Evolutionary conservation across 2,888 invertebrate species (phyloP).

Genomic region (Clunio marinus): DNA sequence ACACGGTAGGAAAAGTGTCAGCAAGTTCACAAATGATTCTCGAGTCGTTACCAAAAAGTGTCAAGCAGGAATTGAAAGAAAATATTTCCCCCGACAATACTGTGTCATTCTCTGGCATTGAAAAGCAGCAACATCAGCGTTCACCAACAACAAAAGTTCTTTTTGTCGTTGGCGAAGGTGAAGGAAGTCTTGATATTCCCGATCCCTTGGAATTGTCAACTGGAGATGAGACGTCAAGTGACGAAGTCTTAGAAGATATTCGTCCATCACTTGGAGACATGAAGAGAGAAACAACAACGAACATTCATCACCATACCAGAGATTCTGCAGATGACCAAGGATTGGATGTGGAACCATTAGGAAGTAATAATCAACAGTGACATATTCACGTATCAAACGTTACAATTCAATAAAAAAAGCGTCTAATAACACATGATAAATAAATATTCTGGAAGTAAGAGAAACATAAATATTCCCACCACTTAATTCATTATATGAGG

Average conservation of each 20-base stretch:
- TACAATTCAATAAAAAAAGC: too few relatives aligned
- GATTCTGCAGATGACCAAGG: too few relatives aligned
- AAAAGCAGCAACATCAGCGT: neutral
- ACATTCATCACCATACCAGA: too few relatives aligned
- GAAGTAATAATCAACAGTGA: too few relatives aligned
- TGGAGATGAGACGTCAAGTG: neutral
- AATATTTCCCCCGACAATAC: conserved; percentile 63
- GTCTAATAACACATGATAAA: neutral
- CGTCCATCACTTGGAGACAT: neutral
- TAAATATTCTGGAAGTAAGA: neutral
- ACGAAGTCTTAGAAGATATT: neutral
- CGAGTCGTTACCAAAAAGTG: conserved; percentile 56
- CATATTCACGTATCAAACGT: too few relatives aligned
- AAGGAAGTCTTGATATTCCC: conserved; percentile 9
- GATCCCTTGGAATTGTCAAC: neutral
- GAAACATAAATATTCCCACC: neutral
- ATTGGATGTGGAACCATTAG: too few relatives aligned
- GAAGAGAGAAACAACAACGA: too few relatives aligned
- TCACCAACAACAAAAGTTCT: neutral
- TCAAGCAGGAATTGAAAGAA: conserved; percentile 59
- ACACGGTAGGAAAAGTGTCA: conserved; percentile 42
- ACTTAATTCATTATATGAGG: too few relatives aligned
- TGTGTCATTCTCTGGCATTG: conserved; percentile 42
- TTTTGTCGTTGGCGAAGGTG: conserved; percentile 23
- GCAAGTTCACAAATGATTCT: conserved; percentile 52